phyloP scores from a whole-genome alignment of 1,140 invertebrate species.

The Agrilus planipennis region DNA sequence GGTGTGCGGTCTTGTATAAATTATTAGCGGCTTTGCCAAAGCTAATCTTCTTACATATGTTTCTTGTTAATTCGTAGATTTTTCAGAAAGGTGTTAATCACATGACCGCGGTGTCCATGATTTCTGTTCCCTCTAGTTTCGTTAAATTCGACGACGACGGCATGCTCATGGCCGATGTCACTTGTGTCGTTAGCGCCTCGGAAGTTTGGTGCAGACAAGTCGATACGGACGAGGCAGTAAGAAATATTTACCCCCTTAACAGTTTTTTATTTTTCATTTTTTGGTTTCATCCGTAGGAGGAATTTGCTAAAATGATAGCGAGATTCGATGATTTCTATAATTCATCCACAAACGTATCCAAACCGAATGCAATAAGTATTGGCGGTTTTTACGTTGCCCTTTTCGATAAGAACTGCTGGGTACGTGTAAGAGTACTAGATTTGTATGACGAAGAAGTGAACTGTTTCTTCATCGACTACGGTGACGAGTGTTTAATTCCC shows the following conservation, averaged over 20 bases:
- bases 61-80: no score
- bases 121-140: slow-evolving; percentile 27
- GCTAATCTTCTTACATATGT: no score
- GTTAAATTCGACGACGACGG: slow-evolving; percentile 23
- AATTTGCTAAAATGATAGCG: slow-evolving; percentile 37
- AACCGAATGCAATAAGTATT: slow-evolving; percentile 10
- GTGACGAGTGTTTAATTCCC: slow-evolving; percentile 42
- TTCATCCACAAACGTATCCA: slow-evolving; percentile 9
- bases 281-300: slow-evolving; percentile 31
- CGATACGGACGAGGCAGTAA: slow-evolving; percentile 23
- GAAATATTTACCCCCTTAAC: no score
- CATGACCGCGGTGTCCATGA: neutral
- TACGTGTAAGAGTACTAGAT: slow-evolving; percentile 44
- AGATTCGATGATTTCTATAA: slow-evolving; percentile 45
- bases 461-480: slow-evolving; percentile 51
- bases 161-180: slow-evolving; percentile 20
- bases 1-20: neutral
- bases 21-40: neutral
- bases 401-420: slow-evolving; percentile 41
- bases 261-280: neutral
- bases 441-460: slow-evolving; percentile 32
- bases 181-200: slow-evolving; percentile 23
- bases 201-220: slow-evolving; percentile 31
- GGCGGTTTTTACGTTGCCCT: slow-evolving; percentile 46
- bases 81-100: slow-evolving; percentile 28